Conservation (phyloP, 2,888 invertebrate species). For the Lasius fuliginosus region DNA sequence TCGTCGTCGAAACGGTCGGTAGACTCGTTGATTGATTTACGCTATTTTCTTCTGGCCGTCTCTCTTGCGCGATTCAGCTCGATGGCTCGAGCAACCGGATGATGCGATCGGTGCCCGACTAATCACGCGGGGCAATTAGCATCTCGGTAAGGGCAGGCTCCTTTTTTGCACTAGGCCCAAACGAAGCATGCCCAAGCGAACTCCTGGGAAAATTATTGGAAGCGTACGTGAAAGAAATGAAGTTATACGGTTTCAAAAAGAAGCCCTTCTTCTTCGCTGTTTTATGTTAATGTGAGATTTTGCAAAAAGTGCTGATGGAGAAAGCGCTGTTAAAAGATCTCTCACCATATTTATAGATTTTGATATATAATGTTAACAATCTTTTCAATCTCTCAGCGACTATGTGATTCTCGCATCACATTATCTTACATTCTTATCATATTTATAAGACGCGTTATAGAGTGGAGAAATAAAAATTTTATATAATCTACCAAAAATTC, state of each 20-base stretch:
- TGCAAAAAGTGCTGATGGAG: neutral
- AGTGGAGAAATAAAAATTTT: neutral
- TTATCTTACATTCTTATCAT: constrained; percentile 14
- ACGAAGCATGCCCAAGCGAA: constrained; percentile 19
- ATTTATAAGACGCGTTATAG: neutral
- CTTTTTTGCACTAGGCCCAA: constrained; percentile 38
- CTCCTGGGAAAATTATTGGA: neutral
- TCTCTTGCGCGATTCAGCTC: constrained; percentile 51
- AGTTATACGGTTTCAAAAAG: neutral
- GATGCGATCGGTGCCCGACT: constrained; percentile 52
- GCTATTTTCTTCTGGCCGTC: constrained; percentile 68
- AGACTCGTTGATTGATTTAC: constrained; percentile 80
- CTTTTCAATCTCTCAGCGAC: neutral
- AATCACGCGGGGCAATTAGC: constrained; percentile 79
- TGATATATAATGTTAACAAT: neutral
- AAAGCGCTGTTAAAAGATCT: neutral
- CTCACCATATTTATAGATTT: neutral
- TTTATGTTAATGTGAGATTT: neutral
- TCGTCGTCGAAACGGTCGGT: constrained; percentile 67
- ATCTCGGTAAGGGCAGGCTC: constrained; percentile 60
- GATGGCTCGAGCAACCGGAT: constrained; percentile 17
- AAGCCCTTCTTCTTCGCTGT: neutral
- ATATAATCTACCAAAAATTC: neutral
- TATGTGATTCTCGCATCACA: neutral
- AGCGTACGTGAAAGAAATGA: constrained; percentile 5